Evolutionary conservation across 2,797 vertebrate species (phyloP), one percentile per base, ranked within the genome.

Genomic region (Acrossocheilus wenchowensis): DNA sequence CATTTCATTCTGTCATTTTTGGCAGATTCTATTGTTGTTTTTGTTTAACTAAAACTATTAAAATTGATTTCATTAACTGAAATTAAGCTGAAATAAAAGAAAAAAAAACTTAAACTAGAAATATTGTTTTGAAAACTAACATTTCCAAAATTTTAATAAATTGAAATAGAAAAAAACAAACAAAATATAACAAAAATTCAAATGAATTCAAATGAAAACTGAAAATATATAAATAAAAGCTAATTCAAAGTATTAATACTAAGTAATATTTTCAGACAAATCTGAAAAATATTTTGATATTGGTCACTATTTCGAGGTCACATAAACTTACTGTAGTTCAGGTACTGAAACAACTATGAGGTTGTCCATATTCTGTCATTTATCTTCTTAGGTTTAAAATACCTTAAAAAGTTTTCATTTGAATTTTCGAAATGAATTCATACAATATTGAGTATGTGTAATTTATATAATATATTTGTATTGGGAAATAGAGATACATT

Each of bases 1-100:
- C 5, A 10, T 75, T 54, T 39, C 34, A 30, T 80, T 86, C 39
- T 34, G 7, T 45, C 41, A 83, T 69, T 95, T 95, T 91, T 95
- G 92, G 91, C 92, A 92, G 93, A 95, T 21, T 14, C n/a, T 26
- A 14, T 17, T 74, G 11, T n/a, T 72, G 5, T 26, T 43, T 48
- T 30, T 17, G 54, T 57, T 23, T 10, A 75, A 34, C 45, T 50
- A 30, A 75, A 75, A 30, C 43, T 30, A 66, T 36, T 34, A 5
- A 36, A 68, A 19, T 9, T 8, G 2, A 17, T 36, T 68, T 45
- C 1, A 48, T 73, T 8, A 2, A 30, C 26, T 50, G 4, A 45
- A 73, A 73, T 73, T 14, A 26, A 43, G 1, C 21, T 9, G 7
- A 48, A 74, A 74, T 17, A 9, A 73, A 48, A 19, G 17, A 17